Evolutionary conservation across 2,797 vertebrate species (phyloP).

Genomic region (Mormyrus proboscirostris): DNA sequence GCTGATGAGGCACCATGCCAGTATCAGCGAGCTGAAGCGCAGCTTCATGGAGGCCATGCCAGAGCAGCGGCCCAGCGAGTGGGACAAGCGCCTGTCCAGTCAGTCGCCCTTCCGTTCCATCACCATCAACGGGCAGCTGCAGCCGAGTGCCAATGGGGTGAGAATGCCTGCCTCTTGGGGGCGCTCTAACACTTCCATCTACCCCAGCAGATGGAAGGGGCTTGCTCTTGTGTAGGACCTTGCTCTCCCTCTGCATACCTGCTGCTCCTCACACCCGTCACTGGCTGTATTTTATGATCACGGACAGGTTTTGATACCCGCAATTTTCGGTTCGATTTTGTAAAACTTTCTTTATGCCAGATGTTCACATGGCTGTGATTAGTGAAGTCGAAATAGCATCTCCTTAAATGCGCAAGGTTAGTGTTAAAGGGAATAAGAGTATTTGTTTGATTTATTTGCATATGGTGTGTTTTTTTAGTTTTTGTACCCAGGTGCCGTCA

Average conservation of each 20-base stretch:
- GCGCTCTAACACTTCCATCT: not conserved
- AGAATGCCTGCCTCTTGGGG: constrained; percentile 50
- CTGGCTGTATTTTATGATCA: not conserved
- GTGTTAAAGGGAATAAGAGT: not conserved
- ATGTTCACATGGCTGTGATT: not conserved
- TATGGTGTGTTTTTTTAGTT: not conserved
- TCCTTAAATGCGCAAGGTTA: not conserved
- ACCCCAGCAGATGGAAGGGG: not conserved
- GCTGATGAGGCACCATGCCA: constrained; percentile 91
- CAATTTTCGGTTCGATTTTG: not conserved
- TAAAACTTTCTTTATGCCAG: not conserved
- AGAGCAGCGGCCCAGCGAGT: constrained; percentile 83
- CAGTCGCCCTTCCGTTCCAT: constrained; percentile 89
- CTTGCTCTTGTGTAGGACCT: not conserved
- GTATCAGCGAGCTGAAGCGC: constrained; percentile 94
- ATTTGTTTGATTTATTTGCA: not conserved
- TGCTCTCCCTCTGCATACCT: not conserved
- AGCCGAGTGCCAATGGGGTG: constrained; percentile 72
- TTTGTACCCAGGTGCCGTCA: not conserved
- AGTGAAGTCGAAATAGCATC: not conserved
- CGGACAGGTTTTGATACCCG: not conserved
- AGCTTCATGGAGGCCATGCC: constrained; percentile 97
- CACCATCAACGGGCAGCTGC: constrained; percentile 83
- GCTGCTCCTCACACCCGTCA: not conserved
- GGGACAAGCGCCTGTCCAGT: constrained; percentile 93